phyloP scores from a whole-genome alignment of 2,113 vertebrate species.

The Phyllopteryx taeniolatus region DNA sequence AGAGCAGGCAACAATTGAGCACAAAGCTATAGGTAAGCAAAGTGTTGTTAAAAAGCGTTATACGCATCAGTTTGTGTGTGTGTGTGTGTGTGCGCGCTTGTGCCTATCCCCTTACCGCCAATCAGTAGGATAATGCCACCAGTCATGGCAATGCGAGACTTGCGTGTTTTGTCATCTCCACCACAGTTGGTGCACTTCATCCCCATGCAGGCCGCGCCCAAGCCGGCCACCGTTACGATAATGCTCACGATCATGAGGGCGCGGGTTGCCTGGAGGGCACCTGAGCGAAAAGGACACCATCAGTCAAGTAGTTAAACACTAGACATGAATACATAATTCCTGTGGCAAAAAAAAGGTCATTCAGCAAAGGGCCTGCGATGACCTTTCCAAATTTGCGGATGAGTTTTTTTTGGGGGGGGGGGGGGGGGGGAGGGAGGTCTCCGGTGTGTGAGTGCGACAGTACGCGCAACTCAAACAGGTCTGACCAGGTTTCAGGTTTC shows the following conservation, averaged over 20 bases:
- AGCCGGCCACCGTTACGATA: conserved; percentile 68
- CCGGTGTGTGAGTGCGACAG: conserved; percentile 4
- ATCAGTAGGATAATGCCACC: conserved; percentile 81
- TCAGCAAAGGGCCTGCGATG: neutral
- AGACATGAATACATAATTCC: neutral
- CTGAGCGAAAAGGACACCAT: conserved; percentile 49
- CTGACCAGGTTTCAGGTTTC: conserved; percentile 66
- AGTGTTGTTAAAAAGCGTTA: neutral
- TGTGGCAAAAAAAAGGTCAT: neutral
- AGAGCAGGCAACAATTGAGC: conserved; percentile 76
- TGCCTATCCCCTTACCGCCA: conserved; percentile 64
- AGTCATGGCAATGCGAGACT: conserved; percentile 80
- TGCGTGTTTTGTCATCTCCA: conserved; percentile 79
- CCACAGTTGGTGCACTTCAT: conserved; percentile 91
- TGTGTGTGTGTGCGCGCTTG: neutral
- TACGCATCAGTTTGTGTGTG: neutral
- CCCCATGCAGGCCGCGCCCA: conserved; percentile 78
- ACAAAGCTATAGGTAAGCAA: conserved; percentile 69
- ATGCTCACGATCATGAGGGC: conserved; percentile 84
- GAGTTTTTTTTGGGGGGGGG: neutral
- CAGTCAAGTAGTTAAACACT: conserved; percentile 15
- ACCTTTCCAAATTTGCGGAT: neutral
- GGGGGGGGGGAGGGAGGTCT: conserved; percentile 1
- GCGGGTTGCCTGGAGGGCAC: conserved; percentile 80
- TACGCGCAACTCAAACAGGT: conserved; percentile 61